Base-by-base conservation (phyloP, 2,888 invertebrate genomes). In the Therioaphis trifolii region DNA sequence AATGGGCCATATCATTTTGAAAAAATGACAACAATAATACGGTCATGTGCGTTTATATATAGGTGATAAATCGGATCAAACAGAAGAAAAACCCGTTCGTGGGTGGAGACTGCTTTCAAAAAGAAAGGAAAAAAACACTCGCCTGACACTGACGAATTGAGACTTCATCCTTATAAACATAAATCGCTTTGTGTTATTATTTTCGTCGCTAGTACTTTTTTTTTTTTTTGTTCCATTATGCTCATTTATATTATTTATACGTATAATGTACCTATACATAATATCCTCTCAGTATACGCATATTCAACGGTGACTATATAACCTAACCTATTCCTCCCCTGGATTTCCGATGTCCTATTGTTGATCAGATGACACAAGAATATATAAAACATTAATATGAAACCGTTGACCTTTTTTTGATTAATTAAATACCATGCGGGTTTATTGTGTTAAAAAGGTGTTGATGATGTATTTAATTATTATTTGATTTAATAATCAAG, bases 21-120 rank as follows among this genome's bases (percentile, higher is more conserved):
- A 80, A 68, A 72, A 72, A 82, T 72, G 55, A 82, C 82, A 52
- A 82, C 49, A 74, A 72, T 61, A 71, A 79, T 46, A 72, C 21
- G 18, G 15, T 29, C 35, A n/a, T 15, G n/a, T 15, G 40, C 21
- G 35, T 58, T 35, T 61, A 63, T 49, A 27, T 58, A 82, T 82
- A 82, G 63, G 72, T 74, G 82, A 82, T 72, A 82, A 82, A 82
- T 82, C 82, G 82, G 82, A 82, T 82, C 82, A 82, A 82, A 82
- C 46, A 63, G 80, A 82, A 82, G 82, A 82, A 82, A 82, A 82
- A 82, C 82, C 82, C 82, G 72, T 74, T 74, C 82, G 82, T 82
- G 82, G 82, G 82, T 35, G 82, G 82, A 82, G 72, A 72, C 72
- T 82, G 49, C 46, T 71, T 71, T 61, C 40, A 69, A n/a, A 35